Conservation (phyloP, 2,113 vertebrate genomes). For the Phalacrocorax pelagicus region DNA sequence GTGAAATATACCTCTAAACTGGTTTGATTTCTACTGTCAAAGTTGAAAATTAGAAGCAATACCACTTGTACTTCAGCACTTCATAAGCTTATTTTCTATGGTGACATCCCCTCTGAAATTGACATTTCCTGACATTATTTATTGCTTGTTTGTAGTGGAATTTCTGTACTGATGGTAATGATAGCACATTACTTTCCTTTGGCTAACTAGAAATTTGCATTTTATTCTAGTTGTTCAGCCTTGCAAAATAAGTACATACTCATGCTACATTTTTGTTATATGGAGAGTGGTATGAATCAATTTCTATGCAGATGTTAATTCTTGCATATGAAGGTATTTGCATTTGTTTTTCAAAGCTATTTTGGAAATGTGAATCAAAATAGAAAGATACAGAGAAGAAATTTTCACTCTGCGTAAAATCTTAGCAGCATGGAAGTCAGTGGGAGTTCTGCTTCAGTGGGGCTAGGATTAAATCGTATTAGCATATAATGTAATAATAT, state of each 20-base stretch:
- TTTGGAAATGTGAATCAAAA: conserved; percentile 33
- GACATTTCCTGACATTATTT: conserved; percentile 30
- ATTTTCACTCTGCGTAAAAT: conserved; percentile 1
- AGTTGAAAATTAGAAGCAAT: conserved; percentile 8
- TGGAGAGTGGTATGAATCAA: neutral
- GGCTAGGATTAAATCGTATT: conserved; percentile 8
- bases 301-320: conserved; percentile 47
- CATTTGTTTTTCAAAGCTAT: conserved; percentile 36
- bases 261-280: neutral
- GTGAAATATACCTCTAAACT: neutral
- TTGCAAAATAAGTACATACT: conserved; percentile 10
- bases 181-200: conserved; percentile 2
- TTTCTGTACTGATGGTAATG: conserved; percentile 26
- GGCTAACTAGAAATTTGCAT: neutral
- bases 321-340: conserved; percentile 36
- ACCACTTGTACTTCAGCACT: neutral
- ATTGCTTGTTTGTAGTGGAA: conserved; percentile 2
- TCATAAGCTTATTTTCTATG: conserved; percentile 36
- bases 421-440: neutral
- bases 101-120: conserved; percentile 5
- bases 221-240: conserved; percentile 23
- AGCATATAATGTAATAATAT: neutral
- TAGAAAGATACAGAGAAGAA: neutral
- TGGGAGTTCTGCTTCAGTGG: conserved; percentile 32
- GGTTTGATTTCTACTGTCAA: neutral